Base-by-base conservation (phyloP, 1,140 invertebrate species). In the Lethrus apterus region DNA sequence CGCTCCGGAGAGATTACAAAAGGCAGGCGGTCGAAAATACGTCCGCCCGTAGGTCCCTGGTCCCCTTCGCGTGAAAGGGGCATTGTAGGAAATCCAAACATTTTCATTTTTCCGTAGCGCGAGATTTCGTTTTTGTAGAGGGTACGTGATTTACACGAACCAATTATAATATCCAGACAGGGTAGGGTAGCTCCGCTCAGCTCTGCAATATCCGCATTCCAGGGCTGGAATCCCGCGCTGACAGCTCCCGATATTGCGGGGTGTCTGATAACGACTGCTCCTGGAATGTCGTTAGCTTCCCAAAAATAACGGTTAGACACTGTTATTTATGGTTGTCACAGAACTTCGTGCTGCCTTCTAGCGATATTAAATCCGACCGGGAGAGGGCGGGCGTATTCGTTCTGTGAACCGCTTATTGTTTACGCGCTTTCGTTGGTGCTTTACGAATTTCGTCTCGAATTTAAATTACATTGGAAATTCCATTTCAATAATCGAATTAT, bases 211-310 rank as follows among this genome's bases (percentile, higher is more conserved):
- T 62, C 62, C 62, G 62, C 62, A 64, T 64, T 64, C 62, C 60
- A 54, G 58, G 51, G 55, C 50, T 54, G 60, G 58, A 62, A 62
- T 62, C 59, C 53, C 51, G 55, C 57, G 59, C 55, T 64, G 62
- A 64, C 62, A 64, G 60, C 55, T 56, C 54, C 55, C 60, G 58
- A 61, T 61, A 61, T 61, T 64, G 57, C 40, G 51, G 45, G 58
- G 55, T 60, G 62, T 64, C 60, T 64, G 62, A 64, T 64, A 64
- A 64, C 62, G 62, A 64, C 62, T 61, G 57, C 56, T 61, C 51
- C 55, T 52, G 60, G 62, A 62, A 64, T 64, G 62, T 64, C 62
- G 60, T 64, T 64, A 64, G 62, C 62, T 64, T 62, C 54, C 60
- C 60, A 62, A 64, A 64, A 64, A 60, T 60, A 62, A 62, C 58